Conservation (phyloP, 1,140 invertebrate species). For the Sarcophaga peregrina region DNA sequence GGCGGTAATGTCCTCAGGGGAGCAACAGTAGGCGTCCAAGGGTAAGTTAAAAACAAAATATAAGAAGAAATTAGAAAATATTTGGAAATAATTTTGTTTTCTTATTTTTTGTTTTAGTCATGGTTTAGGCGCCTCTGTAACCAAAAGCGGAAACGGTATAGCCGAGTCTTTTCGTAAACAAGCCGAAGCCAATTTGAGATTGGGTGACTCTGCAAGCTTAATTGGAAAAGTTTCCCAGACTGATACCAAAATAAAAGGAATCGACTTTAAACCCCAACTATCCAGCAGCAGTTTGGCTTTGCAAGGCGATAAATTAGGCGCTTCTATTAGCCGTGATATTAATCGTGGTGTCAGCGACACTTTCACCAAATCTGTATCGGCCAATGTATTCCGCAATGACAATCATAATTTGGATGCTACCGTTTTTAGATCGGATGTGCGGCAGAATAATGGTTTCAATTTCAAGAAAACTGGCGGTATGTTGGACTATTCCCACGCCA, state of each 20-base stretch:
- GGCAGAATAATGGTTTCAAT: constrained; percentile 36
- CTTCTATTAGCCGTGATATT: constrained; percentile 51
- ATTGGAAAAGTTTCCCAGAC: not conserved
- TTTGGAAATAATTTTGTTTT: constrained; percentile 38
- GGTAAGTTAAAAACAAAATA: constrained; percentile 48
- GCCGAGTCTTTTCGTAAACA: not conserved
- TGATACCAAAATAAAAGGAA: not conserved
- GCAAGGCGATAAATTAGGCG: constrained; percentile 44
- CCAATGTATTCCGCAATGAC: constrained; percentile 11
- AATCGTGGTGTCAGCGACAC: constrained; percentile 13
- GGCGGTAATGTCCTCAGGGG: constrained; percentile 48
- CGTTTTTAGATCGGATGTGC: not conserved
- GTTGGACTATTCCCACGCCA: constrained; percentile 55
- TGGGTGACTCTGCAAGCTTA: not conserved
- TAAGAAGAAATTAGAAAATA: not conserved
- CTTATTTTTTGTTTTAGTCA: not conserved
- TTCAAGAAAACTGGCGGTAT: constrained; percentile 57
- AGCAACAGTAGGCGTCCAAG: constrained; percentile 49
- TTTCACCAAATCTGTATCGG: not conserved
- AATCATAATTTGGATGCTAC: not conserved
- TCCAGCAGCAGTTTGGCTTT: not conserved
- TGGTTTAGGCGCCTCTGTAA: not conserved
- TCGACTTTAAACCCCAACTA: not conserved
- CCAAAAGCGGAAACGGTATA: not conserved
- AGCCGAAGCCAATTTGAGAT: not conserved